A percentile compares a stretch with the other conserved stretches of the same genome.
Evolutionary conservation across 1,140 invertebrate species (phyloP).

Genomic region (Geopemphigus sp.): DNA sequence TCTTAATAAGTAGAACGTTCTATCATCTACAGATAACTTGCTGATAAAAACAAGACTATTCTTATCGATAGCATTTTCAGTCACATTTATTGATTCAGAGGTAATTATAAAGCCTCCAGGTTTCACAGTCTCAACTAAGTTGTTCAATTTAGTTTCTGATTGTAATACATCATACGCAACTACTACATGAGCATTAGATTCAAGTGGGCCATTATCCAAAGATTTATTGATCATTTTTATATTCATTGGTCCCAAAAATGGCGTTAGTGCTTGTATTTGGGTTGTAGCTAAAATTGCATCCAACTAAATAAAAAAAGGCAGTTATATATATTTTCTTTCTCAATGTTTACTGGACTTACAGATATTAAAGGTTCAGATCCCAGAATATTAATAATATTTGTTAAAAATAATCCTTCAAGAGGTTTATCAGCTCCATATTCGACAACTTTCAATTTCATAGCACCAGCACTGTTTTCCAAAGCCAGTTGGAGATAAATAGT

Average conservation of each 20-base stretch:
- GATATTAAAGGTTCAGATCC: constrained; percentile 67
- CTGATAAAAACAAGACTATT: constrained; percentile 59
- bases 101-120: constrained; percentile 72
- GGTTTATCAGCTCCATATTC: constrained; percentile 69
- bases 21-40: constrained; percentile 62
- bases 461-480: constrained; percentile 74
- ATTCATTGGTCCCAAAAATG: constrained; percentile 59
- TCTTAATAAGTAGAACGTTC: constrained; percentile 64
- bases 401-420: constrained; percentile 64
- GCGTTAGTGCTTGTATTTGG: constrained; percentile 57
- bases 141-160: constrained; percentile 57
- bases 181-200: constrained; percentile 65
- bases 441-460: constrained; percentile 71
- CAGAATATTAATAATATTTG: constrained; percentile 62
- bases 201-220: constrained; percentile 59
- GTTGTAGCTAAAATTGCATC: constrained; percentile 55
- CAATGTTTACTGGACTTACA: constrained; percentile 55
- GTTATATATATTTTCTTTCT: no score
- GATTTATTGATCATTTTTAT: constrained; percentile 64
- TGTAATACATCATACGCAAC: constrained; percentile 63
- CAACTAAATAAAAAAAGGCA: constrained; percentile 53
- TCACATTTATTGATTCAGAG: constrained; percentile 63
- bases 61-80: constrained; percentile 57
- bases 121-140: constrained; percentile 65
- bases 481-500: constrained; percentile 69